Base-by-base conservation (phyloP, 2,888 invertebrate genomes). In the Heteromurus nitidus region DNA sequence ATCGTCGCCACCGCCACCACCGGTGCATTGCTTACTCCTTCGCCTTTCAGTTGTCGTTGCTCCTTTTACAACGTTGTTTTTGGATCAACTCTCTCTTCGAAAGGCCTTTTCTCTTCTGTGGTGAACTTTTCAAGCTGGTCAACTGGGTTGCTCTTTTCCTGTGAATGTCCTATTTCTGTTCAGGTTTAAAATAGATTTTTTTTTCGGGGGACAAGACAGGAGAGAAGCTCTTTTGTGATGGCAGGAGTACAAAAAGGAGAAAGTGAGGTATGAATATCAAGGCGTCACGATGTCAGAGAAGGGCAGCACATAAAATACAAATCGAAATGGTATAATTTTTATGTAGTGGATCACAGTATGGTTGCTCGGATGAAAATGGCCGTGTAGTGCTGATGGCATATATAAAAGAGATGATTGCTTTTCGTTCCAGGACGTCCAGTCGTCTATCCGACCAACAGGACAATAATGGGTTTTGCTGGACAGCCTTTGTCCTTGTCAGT, bases 401-500 rank as follows among this genome's bases (percentile, higher is more conserved):
- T 79, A 53, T 75, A 82, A 77, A 77, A 72, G 79, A 83, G 73
- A 83, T 85, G 83, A 86, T 82, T 85, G 77, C 82, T 83, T 85
- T 90, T 70, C 28, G 84, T 79, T 90, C 0, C 89, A 94, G 94
- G 94, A 84, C 91, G 91, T 74, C 94, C 94, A 80, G 92, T 93
- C 87, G 92, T 93, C 44, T 91, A 92, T 85, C 93, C 93, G 2
- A 90, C 91, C 82, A 92, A 92, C 88, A 92, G 92, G 88, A 93
- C 92, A 64, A 91, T 94, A 85, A 92, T 93, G 28, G 93, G 93
- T 20, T 92, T 93, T 87, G 92, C 92, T 77, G 94, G 94, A 36
- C 93, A 93, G 82, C 91, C 93, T 0, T 89, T 94, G 82, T 92
- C 93, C 85, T 89, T 94, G 53, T 91, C 92, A 50, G 93, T 93